Evolutionary conservation across 1,140 invertebrate species (phyloP).

Genomic region (Samia ricini): DNA sequence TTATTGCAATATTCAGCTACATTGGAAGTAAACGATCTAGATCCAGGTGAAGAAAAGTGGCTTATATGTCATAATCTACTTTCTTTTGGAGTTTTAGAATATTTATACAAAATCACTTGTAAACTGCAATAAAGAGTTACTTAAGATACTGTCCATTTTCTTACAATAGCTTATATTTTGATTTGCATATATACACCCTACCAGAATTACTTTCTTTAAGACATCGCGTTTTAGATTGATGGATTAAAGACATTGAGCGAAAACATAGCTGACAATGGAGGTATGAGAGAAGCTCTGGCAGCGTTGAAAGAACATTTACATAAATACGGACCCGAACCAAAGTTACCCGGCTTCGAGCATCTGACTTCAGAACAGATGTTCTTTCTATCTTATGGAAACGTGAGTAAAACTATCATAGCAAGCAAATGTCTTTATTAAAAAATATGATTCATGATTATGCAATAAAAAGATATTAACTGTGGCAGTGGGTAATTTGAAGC

Average conservation of each 20-base stretch:
- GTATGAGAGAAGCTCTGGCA: constrained; percentile 87
- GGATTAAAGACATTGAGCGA: constrained; percentile 90
- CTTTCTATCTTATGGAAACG: constrained; percentile 93
- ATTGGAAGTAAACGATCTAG: too few species aligned
- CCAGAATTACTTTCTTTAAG: neutral
- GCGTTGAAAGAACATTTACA: constrained; percentile 84
- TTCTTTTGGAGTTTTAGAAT: too few species aligned
- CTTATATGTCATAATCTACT: too few species aligned
- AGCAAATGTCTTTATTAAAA: constrained; percentile 10
- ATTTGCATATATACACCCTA: too few species aligned
- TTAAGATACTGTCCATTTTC: too few species aligned
- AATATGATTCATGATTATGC: too few species aligned
- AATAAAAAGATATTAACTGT: too few species aligned
- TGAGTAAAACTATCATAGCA: constrained; percentile 78
- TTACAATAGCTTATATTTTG: neutral
- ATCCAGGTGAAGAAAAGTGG: too few species aligned
- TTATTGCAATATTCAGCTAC: too few species aligned
- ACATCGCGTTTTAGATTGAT: constrained; percentile 81
- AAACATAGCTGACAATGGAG: constrained; percentile 95
- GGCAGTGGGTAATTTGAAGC: neutral
- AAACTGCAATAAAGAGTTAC: neutral
- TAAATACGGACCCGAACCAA: constrained; percentile 78
- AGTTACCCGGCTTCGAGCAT: constrained; percentile 87
- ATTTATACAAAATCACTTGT: too few species aligned
- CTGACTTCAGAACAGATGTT: constrained; percentile 91